Evolutionary conservation across 92 coral and sea anemone genomes (phyloP).

Genomic region (Nematostella vectensis): DNA sequence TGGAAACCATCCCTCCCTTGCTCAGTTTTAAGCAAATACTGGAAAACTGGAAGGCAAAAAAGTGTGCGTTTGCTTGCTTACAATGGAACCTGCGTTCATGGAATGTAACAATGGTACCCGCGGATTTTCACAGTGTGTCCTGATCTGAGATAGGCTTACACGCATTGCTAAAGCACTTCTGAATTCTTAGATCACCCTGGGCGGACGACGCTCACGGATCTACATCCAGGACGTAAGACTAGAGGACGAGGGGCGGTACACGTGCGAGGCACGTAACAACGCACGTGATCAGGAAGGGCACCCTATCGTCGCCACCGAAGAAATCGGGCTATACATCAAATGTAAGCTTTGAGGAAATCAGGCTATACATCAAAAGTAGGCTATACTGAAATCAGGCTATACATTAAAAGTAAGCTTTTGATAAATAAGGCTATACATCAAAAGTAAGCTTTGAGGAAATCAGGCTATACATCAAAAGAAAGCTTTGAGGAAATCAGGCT

Average conservation of each 20-base stretch:
- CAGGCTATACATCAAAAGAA: neutral
- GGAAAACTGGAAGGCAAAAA: no score
- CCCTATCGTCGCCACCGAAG: constrained; percentile 22
- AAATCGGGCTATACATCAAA: constrained; percentile 24
- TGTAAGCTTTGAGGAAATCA: constrained; percentile 16
- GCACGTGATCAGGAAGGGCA: constrained; percentile 36
- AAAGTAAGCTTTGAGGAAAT: constrained; percentile 21
- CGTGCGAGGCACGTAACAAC: constrained; percentile 31
- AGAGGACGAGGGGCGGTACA: constrained; percentile 32
- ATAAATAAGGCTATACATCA: constrained; percentile 23
- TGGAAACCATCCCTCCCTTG: no score
- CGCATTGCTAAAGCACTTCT: no score
- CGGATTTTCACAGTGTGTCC: no score
- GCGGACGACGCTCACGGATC: constrained; percentile 22
- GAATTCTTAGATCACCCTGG: no score
- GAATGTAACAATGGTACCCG: no score
- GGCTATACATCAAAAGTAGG: neutral
- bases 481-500: neutral
- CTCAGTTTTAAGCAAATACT: no score
- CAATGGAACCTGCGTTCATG: no score
- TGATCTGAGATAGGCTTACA: no score
- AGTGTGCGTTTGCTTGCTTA: neutral
- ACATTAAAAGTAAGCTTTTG: neutral
- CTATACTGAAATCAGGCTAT: neutral
- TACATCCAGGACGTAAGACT: constrained; percentile 8